A percentile compares a stretch with the other conserved stretches of the same genome.
phyloP scores from a whole-genome alignment of 2,888 invertebrate species.

The Agonopterix alstromeriana region DNA sequence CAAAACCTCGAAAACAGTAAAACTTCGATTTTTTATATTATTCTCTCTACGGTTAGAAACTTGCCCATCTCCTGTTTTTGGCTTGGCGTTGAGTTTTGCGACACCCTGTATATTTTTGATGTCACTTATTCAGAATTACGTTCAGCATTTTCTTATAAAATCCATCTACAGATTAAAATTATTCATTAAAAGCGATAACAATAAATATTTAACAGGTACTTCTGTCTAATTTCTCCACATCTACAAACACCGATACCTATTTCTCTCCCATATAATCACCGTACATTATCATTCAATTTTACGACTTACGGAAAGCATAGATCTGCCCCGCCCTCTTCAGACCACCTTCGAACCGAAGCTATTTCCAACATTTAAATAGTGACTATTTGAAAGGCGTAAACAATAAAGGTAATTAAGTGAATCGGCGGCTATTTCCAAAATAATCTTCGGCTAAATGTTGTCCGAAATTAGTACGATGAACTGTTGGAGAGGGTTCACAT shows the following conservation, averaged over 20 bases:
- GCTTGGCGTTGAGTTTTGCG: too few relatives aligned
- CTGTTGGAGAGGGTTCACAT: conserved; percentile 35
- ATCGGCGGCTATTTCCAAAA: conserved; percentile 45
- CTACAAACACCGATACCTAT: conserved; percentile 6
- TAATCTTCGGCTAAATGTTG: conserved; percentile 50
- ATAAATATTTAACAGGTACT: conserved; percentile 18
- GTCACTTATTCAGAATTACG: too few relatives aligned
- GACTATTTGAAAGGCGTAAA: conserved; percentile 42
- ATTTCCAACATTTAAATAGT: conserved; percentile 46
- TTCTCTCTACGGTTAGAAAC: too few relatives aligned
- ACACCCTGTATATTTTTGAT: too few relatives aligned
- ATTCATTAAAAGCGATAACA: conserved; percentile 14
- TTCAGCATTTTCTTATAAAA: too few relatives aligned
- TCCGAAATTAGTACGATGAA: conserved; percentile 54
- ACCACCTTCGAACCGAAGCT: conserved; percentile 29
- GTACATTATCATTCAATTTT: conserved; percentile 35
- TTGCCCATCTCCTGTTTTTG: too few relatives aligned
- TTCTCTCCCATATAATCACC: conserved; percentile 17
- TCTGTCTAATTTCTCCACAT: conserved; percentile 2
- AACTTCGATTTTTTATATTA: too few relatives aligned
- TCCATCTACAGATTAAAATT: not conserved
- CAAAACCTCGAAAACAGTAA: too few relatives aligned
- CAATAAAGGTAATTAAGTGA: conserved; percentile 55
- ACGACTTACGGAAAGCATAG: conserved; percentile 40
- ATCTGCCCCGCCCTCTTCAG: conserved; percentile 24